Base-by-base conservation (phyloP, 2,113 vertebrate species). In the Todiramphus saurophagus region DNA sequence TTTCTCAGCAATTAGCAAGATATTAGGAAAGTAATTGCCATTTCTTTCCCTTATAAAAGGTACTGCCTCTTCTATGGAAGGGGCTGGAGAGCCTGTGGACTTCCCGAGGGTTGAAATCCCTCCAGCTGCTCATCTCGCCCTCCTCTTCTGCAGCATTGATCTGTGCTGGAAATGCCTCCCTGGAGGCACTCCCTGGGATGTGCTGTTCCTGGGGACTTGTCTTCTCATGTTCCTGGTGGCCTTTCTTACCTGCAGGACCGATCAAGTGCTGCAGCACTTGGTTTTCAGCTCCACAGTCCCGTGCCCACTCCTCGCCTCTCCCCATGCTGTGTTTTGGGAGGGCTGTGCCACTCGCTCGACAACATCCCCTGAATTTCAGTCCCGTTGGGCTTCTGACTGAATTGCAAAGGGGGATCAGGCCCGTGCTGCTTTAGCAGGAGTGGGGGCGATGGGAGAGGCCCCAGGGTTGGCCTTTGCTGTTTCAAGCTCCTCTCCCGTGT, bases 321-420 rank as follows among this genome's bases (percentile, higher is more conserved):
- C 30, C 58, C 10, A 0, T 20, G 0, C 16, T 5, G 30, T 6
- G 2, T 74, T 87, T 20, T 44, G 68, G n/a, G 55, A 62, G 39
- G 14, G 14, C 16, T 10, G 2, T 9, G 30, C 73, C 1, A 0
- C 28, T 23, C 6, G 6, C 4, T 3, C 1, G 11, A 2, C 16
- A 39, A 70, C 86, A 58, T 23, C 43, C 68, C 30, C 25, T 18
- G 43, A 23, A 53, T 63, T 68, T 28, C 8, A 1, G 13, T 35
- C 46, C 10, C 12, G 58, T 35, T 30, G 75, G 16, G 56, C 44
- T 39, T 21, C 3, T 69, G 8, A 1, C 37, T 6, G 74, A 33
- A 16, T 62, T 62, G 27, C 3, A n/a, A 24, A 3, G 1, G 44
- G 21, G 51, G 21, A 8, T 27, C 10, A 6, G 30, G 67, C 24